Conservation (phyloP, 2,888 invertebrate species). For the Dyspetes luteomarginatus region DNA sequence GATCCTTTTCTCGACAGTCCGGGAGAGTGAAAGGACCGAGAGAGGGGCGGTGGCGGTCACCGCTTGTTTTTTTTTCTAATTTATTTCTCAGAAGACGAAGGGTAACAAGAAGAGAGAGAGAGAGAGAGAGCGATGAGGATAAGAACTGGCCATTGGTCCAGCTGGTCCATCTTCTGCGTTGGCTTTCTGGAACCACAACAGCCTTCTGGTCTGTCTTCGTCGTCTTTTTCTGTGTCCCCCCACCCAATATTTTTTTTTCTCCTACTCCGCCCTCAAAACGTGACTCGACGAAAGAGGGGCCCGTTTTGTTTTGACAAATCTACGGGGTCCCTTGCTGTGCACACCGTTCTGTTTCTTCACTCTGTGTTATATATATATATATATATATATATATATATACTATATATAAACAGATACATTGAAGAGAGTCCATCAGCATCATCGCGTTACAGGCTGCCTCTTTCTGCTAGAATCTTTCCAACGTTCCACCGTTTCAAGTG, state of each 20-base stretch:
- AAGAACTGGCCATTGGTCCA: slow-evolving; percentile 49
- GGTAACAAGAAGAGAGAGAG: slow-evolving; percentile 11
- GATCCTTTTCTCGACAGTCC: slow-evolving; percentile 66
- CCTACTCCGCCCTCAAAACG: slow-evolving; percentile 71
- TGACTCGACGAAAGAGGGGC: slow-evolving; percentile 79
- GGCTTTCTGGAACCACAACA: slow-evolving; percentile 32
- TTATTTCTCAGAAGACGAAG: slow-evolving; percentile 61
- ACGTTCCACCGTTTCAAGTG: background rate
- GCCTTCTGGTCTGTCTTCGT: slow-evolving; percentile 37
- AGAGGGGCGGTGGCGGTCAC: slow-evolving; percentile 25
- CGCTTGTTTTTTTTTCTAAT: slow-evolving; percentile 51
- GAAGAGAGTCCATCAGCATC: background rate
- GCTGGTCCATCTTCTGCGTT: slow-evolving; percentile 51
- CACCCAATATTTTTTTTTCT: slow-evolving; percentile 8
- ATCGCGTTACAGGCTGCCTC: no score
- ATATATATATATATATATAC: background rate
- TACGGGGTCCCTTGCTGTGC: slow-evolving; percentile 67
- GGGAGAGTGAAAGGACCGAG: slow-evolving; percentile 30
- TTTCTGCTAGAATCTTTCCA: slow-evolving; percentile 6
- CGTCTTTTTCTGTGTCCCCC: slow-evolving; percentile 33
- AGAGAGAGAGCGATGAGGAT: slow-evolving; percentile 25
- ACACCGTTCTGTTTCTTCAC: slow-evolving; percentile 65
- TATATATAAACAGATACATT: no score
- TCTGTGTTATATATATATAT: background rate
- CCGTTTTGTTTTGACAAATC: slow-evolving; percentile 81